Conservation (phyloP, 2,113 vertebrate species). For the Dicerorhinus sumatrensis region DNA sequence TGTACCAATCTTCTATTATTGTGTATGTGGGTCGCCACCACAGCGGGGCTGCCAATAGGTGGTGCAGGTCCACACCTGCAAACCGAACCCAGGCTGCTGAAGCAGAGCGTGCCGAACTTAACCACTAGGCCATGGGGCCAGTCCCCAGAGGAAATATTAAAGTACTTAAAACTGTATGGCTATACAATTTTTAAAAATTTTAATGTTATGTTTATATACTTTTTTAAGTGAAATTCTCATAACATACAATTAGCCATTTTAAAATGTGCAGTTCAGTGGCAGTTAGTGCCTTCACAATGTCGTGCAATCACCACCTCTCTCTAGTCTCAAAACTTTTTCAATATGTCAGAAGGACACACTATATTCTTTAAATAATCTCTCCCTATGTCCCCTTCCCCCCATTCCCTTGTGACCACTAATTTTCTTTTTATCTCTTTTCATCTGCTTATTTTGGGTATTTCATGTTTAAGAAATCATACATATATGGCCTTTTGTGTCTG, state of each 20-base stretch:
- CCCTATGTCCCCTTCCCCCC: background rate
- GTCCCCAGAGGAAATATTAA: background rate
- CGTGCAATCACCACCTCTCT: background rate
- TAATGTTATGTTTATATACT: background rate
- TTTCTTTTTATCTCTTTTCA: background rate
- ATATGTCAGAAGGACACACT: background rate
- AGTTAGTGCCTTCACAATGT: background rate
- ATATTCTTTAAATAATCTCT: background rate
- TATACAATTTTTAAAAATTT: background rate
- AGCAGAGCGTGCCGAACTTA: too few relatives aligned
- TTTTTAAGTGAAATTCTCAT: background rate
- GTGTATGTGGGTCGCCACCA: too few relatives aligned
- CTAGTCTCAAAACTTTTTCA: background rate
- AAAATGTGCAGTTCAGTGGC: background rate
- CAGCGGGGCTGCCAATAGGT: too few relatives aligned
- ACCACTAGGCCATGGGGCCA: too few relatives aligned
- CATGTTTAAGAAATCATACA: background rate
- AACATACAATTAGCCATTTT: background rate
- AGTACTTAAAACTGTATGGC: background rate
- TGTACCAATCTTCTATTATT: too few relatives aligned
- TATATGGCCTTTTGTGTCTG: background rate
- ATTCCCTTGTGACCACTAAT: background rate
- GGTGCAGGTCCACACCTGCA: too few relatives aligned
- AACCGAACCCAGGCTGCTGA: too few relatives aligned
- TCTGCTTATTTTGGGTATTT: conserved; percentile 1